Evolutionary conservation across 1,140 invertebrate species (phyloP), one percentile per base, ranked within the genome.

Genomic region (Riptortus pedestris): DNA sequence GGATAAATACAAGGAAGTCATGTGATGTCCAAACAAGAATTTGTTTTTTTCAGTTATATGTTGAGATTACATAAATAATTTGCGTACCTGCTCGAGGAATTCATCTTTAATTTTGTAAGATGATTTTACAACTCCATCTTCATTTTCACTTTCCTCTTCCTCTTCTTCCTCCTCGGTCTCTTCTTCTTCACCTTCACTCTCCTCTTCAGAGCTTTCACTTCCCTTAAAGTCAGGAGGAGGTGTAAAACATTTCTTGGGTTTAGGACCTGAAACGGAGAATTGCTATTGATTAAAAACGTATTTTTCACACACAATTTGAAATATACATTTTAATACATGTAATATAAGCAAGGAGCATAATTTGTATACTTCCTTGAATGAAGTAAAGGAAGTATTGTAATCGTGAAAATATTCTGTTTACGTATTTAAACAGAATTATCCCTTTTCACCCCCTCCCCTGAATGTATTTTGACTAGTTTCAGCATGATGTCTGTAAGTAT

Each of bases 241-340:
- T 2, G 91, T 93, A 72, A 93, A 93, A 20, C 90, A 77, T 73
- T 93, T 93, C 62, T 93, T 72, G 0, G 90, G 90, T 73, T 90
- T 91, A 0, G 83, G 88, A 24, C 83, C 82, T 80, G 71, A 2
- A 64, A 67, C 45, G 60, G 12, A n/a, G n/a, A n/a, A n/a, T n/a
- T n/a, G n/a, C n/a, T n/a, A n/a, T n/a, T n/a, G n/a, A n/a, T 33
- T 43, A 64, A 58, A 51, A 24, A 55, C 62, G 5, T 55, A 55
- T 20, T 24, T 55, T 5, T 22, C 24, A n/a, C 2, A 45, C 16
- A n/a, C 16, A 45, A 3, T 4, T 20, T 20, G 22, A 20, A 20
- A 20, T 47, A 4, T 47, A 45, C 11, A 12, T 14, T 45, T 12
- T 45, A n/a, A 2, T 45, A 2, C 2, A 12, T 2, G 18, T 12